Base-by-base conservation (phyloP, 2,888 invertebrate genomes). In the Protonemura montana region DNA sequence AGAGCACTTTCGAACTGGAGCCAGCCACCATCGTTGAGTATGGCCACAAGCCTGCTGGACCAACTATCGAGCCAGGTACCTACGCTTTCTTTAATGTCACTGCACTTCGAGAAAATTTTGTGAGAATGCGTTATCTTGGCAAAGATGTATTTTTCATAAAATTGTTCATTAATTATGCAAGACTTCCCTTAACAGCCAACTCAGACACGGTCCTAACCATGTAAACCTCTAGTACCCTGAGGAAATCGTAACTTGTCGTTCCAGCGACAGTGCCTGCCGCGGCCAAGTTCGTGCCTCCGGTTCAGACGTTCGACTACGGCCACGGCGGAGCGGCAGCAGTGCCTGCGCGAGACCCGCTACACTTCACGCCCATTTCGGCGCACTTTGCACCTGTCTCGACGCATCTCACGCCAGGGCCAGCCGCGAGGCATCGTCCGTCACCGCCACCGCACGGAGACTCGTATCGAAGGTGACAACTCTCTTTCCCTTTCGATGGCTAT, bases 251-350 rank as follows among this genome's bases (percentile, higher is more conserved):
- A 10, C 35, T 3, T 10, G 35, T 6, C 35, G 35, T 35, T n/a
- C 27, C 81, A 76, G 85, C 27, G n/a, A n/a, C n/a, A 42, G 30
- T 30, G 35, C 76, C 85, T 85, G 87, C 88, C 82, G 78, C 88
- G 21, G 92, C 93, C 82, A 93, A 93, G 86, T 93, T 94, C 88
- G 93, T 94, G 88, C 94, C 94, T 90, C 94, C 95, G 28, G 92
- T 94, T 6, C 94, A 94, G 89, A 94, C 94, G 88, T 94, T 95
- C 91, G 95, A 96, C 90, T 96, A 96, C 90, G 94, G 94, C 88
- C 95, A 96, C 90, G 93, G 92, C 89, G 89, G 86, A 88, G 89
- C 86, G 88, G 88, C 82, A 88, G 89, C 88, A 86, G n/a, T n/a
- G n/a, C 87, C 26, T 86, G 88, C 77, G 30, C 86, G 86, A 42